Conservation (phyloP, 2,113 vertebrate species). For the Enhydra lutris region DNA sequence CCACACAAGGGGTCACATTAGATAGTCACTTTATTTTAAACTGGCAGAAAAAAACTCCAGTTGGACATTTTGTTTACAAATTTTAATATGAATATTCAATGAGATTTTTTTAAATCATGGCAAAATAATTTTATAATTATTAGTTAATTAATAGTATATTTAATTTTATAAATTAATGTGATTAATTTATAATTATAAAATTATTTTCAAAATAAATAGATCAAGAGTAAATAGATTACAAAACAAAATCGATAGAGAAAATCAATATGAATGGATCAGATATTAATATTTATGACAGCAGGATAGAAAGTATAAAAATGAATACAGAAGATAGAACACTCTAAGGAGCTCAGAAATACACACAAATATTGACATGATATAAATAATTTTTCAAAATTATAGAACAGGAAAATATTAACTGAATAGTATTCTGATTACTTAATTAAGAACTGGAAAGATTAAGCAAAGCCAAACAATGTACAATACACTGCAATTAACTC, state of each 20-base stretch:
- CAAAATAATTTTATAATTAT: neutral
- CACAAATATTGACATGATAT: neutral
- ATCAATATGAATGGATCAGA: neutral
- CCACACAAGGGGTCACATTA: neutral
- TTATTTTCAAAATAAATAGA: neutral
- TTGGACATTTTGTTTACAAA: neutral
- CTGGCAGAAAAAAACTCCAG: neutral
- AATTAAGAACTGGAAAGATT: neutral
- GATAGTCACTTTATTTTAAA: neutral
- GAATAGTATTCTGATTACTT: neutral
- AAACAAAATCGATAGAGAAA: conserved; percentile 36
- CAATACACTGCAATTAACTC: too few species aligned
- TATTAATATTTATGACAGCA: neutral
- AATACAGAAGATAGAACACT: neutral
- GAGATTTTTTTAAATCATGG: neutral
- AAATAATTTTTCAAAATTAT: conserved; percentile 5
- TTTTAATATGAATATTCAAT: neutral
- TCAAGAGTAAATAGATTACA: neutral
- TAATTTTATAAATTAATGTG: too few species aligned
- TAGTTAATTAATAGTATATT: too few species aligned
- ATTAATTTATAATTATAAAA: neutral
- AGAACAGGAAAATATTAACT: neutral
- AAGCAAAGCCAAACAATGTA: neutral
- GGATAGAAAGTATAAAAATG: neutral
- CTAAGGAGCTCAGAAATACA: neutral